Percentiles rank a stretch among this genome's conserved stretches.
Evolutionary conservation across 2,888 invertebrate genomes (phyloP).

Genomic region (Schizaphis graminum): DNA sequence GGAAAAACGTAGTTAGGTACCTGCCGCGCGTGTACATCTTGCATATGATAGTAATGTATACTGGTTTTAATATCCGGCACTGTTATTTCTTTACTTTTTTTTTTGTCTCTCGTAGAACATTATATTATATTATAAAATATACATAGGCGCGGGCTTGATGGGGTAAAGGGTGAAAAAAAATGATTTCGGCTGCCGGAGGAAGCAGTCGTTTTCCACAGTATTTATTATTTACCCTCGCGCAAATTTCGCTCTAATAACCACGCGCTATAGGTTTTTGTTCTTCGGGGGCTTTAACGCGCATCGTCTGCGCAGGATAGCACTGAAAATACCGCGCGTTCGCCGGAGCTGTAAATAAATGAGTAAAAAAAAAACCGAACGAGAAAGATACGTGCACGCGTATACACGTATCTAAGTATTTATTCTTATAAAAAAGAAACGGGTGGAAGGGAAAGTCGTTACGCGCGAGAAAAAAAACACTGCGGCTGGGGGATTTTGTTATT

Average conservation of each 20-base stretch:
- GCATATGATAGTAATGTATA: constrained; percentile 9
- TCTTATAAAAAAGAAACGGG: background rate
- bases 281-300: background rate
- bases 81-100: background rate
- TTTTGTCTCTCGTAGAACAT: background rate
- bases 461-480: constrained; percentile 28
- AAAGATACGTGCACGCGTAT: background rate
- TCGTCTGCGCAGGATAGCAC: constrained; percentile 7
- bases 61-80: constrained; percentile 51
- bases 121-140: constrained; percentile 28
- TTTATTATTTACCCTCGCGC: constrained; percentile 31
- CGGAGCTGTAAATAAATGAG: constrained; percentile 23
- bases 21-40: background rate
- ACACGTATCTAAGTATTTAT: background rate
- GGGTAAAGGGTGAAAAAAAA: background rate
- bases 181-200: background rate
- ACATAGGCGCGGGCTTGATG: background rate
- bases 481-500: constrained; percentile 55
- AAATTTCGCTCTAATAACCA: constrained; percentile 59
- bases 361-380: background rate
- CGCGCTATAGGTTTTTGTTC: constrained; percentile 46
- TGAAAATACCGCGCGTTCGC: background rate
- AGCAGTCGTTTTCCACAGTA: constrained; percentile 42
- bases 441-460: constrained; percentile 31
- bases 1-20: background rate